These are phyloP conservation scores for Scaptomyza hsui DNA, from an alignment of 1,140 invertebrate genomes.

Conservation along the genomic window DNA sequence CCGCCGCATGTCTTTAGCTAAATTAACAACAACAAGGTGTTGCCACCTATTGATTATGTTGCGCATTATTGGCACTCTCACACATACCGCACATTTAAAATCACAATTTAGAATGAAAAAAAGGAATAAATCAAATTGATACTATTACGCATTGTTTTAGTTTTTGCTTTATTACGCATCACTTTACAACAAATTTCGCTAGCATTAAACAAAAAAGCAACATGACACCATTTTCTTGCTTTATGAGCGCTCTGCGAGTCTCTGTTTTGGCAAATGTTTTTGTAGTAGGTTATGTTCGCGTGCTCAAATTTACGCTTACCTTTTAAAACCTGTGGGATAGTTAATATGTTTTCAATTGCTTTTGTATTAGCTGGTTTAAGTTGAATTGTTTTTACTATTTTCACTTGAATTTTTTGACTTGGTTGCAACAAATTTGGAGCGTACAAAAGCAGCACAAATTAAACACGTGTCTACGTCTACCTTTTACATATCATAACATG, in stretches of 20 bases:
- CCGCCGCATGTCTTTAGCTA: slow-evolving; percentile 37
- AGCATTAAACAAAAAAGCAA: slow-evolving; percentile 28
- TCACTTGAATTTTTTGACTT: slow-evolving; percentile 40
- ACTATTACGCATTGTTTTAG: neutral
- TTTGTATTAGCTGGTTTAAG: slow-evolving; percentile 23
- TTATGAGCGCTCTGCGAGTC: slow-evolving; percentile 3
- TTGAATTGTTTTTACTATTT: slow-evolving; percentile 36
- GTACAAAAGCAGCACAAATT: slow-evolving; percentile 61
- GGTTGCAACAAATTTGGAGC: slow-evolving; percentile 52
- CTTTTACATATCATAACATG: slow-evolving; percentile 83
- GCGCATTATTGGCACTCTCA: slow-evolving; percentile 43
- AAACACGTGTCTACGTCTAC: slow-evolving; percentile 83
- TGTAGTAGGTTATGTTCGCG: slow-evolving; percentile 82
- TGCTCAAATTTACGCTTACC: slow-evolving; percentile 63
- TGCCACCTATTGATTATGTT: slow-evolving; percentile 58
- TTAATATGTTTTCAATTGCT: slow-evolving; percentile 38
- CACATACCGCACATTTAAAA: slow-evolving; percentile 19
- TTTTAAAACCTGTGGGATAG: slow-evolving; percentile 56
- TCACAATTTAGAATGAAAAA: slow-evolving; percentile 38
- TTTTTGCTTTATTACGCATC: slow-evolving; percentile 11
- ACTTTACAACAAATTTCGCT: slow-evolving; percentile 31
- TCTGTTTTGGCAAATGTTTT: slow-evolving; percentile 62
- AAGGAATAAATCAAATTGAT: slow-evolving; percentile 10
- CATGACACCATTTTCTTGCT: slow-evolving; percentile 66
- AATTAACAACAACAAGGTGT: slow-evolving; percentile 34